phyloP scores from a whole-genome alignment of 2,797 vertebrate species.

The Muscicapa striata region DNA sequence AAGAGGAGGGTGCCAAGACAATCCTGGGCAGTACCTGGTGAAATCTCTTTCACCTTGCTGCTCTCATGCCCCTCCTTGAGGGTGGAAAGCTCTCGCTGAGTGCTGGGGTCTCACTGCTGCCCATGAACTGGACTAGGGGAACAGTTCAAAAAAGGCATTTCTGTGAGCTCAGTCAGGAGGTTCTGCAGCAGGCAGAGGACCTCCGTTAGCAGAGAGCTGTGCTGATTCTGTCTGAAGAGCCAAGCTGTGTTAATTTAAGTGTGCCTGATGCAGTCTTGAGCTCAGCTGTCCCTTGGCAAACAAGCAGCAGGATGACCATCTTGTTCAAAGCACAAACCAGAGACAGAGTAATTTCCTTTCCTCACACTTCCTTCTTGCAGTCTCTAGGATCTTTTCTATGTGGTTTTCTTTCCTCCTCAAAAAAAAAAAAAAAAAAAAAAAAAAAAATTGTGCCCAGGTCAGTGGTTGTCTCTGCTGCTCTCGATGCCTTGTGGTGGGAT shows the following conservation, averaged over 20 bases:
- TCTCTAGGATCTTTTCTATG: neutral
- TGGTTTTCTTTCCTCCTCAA: neutral
- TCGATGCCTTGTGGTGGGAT: neutral
- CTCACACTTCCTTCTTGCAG: neutral
- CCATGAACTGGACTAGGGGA: neutral
- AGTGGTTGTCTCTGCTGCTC: neutral
- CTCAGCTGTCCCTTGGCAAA: neutral
- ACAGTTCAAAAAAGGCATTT: neutral
- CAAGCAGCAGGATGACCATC: neutral
- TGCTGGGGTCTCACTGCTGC: fast-evolving
- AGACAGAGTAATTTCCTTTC: neutral
- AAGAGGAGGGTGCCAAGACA: neutral
- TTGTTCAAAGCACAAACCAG: neutral
- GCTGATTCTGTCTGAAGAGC: neutral
- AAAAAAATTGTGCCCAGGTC: neutral
- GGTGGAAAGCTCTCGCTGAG: fast-evolving
- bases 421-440: neutral
- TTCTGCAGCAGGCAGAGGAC: neutral
- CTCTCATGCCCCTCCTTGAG: neutral
- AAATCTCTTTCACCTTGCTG: neutral
- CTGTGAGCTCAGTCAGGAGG: neutral
- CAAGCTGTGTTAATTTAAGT: neutral
- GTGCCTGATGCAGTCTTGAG: neutral
- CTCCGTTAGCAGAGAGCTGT: neutral
- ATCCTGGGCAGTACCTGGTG: neutral